These are phyloP conservation scores for Solenopsis invicta DNA, from an alignment of 1,140 invertebrate species.

Conservation along the genomic window DNA sequence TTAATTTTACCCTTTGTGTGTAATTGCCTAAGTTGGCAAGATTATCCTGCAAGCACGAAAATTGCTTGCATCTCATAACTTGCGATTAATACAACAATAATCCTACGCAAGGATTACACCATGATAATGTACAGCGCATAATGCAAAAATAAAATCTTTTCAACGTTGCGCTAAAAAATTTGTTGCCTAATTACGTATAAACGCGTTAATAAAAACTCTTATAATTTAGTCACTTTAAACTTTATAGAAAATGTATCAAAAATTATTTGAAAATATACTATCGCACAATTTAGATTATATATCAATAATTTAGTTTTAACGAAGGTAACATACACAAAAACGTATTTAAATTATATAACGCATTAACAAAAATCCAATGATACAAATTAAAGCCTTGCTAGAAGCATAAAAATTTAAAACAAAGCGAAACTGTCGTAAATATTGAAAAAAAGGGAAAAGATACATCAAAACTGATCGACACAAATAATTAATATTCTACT, in stretches of 20 bases:
- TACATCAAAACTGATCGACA: slow-evolving; percentile 16
- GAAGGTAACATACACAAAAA: neutral
- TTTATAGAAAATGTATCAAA: neutral
- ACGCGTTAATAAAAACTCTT: neutral
- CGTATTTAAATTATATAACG: neutral
- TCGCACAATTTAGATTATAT: neutral
- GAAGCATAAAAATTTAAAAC: neutral
- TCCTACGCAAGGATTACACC: neutral
- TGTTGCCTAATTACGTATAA: neutral
- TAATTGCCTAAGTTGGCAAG: slow-evolving; percentile 63
- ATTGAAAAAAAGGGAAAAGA: neutral
- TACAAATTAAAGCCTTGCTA: neutral
- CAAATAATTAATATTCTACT: slow-evolving; percentile 41
- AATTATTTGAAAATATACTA: neutral
- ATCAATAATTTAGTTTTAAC: neutral
- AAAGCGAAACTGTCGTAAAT: neutral
- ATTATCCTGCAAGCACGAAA: slow-evolving; percentile 60
- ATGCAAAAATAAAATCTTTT: slow-evolving; percentile 14
- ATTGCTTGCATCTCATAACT: slow-evolving; percentile 59
- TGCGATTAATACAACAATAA: slow-evolving; percentile 62
- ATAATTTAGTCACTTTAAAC: slow-evolving; percentile 8
- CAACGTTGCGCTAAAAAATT: slow-evolving; percentile 4
- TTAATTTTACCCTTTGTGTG: slow-evolving; percentile 63
- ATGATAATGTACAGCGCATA: slow-evolving; percentile 12
- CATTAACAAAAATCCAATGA: neutral